A percentile compares a stretch with the other conserved stretches of the same genome.
These are phyloP conservation scores for Schizotus pectinicornis DNA, from an alignment of 2,888 invertebrate species.

Conservation along the genomic window DNA sequence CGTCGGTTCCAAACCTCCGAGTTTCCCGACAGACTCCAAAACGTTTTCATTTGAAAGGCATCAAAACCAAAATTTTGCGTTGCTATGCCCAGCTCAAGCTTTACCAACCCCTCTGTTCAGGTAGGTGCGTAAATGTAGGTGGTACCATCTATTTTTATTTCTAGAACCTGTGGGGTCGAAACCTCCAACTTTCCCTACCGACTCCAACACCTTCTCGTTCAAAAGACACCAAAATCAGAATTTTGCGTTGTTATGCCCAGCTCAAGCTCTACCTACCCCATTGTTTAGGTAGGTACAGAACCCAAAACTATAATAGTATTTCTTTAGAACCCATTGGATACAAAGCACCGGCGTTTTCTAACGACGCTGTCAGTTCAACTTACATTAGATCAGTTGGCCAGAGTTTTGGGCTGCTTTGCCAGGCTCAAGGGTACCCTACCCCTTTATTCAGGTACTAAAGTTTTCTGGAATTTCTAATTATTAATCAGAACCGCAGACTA, in stretches of 20 bases:
- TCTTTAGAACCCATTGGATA: constrained; percentile 63
- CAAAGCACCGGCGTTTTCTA: constrained; percentile 61
- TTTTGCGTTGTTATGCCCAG: constrained; percentile 76
- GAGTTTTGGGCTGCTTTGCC: constrained; percentile 59
- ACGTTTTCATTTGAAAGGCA: constrained; percentile 59
- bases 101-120: constrained; percentile 75
- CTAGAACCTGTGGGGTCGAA: constrained; percentile 62
- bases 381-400: constrained; percentile 56
- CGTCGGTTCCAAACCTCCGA: constrained; percentile 62
- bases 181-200: constrained; percentile 59
- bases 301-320: constrained; percentile 37
- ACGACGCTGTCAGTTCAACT: constrained; percentile 60
- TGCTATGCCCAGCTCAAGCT: constrained; percentile 69
- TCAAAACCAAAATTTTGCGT: constrained; percentile 58
- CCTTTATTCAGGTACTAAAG: constrained; percentile 67
- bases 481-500: constrained; percentile 58
- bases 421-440: constrained; percentile 68
- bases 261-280: constrained; percentile 59
- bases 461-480: constrained; percentile 61
- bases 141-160: constrained; percentile 35
- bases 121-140: constrained; percentile 58
- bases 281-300: constrained; percentile 11
- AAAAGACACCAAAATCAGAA: constrained; percentile 62
- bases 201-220: constrained; percentile 60
- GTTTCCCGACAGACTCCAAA: constrained; percentile 57